phyloP scores from a whole-genome alignment of 2,888 invertebrate species.

The Himalopsyche anomala region DNA sequence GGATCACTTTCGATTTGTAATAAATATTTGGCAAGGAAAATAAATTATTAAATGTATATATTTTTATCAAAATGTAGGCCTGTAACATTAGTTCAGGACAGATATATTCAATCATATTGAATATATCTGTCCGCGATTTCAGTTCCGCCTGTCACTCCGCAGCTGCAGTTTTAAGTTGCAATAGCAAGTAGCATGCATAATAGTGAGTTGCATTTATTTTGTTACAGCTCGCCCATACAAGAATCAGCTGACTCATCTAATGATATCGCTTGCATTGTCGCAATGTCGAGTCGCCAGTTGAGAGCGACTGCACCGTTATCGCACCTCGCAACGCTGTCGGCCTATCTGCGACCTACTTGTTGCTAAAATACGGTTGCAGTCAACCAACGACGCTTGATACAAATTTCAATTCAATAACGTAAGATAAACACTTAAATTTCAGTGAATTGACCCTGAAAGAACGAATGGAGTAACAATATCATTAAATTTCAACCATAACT shows the following conservation, averaged over 20 bases:
- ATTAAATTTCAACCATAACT: too few relatives aligned
- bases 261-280: constrained; percentile 58
- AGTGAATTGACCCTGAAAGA: too few relatives aligned
- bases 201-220: constrained; percentile 1
- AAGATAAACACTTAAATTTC: too few relatives aligned
- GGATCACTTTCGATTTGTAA: too few relatives aligned
- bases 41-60: too few relatives aligned
- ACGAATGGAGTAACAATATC: too few relatives aligned
- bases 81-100: neutral
- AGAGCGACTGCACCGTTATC: constrained; percentile 56
- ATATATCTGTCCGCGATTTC: neutral
- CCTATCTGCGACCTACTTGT: constrained; percentile 16
- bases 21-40: too few relatives aligned
- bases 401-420: neutral
- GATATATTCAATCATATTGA: constrained; percentile 3
- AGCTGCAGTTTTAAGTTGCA: constrained; percentile 49
- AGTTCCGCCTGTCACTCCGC: constrained; percentile 45
- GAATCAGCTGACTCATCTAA: constrained; percentile 57
- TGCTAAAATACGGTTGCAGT: neutral
- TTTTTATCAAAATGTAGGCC: too few relatives aligned
- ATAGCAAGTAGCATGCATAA: constrained; percentile 6
- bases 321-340: constrained; percentile 35
- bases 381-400: neutral
- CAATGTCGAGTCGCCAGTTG: constrained; percentile 16
- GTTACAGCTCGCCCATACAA: constrained; percentile 1